A percentile compares a stretch with the other conserved stretches of the same genome.
These are phyloP conservation scores for Microcebus lehilahytsara DNA, from an alignment of 2,113 vertebrate species.

Conservation along the genomic window DNA sequence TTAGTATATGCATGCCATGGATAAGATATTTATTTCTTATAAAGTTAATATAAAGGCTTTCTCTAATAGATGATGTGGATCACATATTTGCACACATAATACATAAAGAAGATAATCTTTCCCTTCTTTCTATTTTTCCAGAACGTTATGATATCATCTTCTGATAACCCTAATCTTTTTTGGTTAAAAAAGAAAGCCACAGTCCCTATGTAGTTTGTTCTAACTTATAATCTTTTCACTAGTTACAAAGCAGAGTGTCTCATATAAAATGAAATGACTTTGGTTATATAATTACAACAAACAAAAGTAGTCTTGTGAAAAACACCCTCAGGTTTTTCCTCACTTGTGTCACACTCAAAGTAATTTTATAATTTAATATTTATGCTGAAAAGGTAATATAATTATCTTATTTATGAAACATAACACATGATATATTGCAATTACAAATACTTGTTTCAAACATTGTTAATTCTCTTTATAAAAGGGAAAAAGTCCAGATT, in stretches of 20 bases:
- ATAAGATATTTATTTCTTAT: not conserved
- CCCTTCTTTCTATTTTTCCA: not conserved
- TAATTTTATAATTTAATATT: conserved; percentile 26
- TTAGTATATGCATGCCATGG: not conserved
- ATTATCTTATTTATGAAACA: not conserved
- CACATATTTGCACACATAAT: not conserved
- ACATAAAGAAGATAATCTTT: not conserved
- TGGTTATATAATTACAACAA: not conserved
- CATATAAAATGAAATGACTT: not conserved
- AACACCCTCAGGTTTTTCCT: not conserved
- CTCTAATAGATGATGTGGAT: not conserved
- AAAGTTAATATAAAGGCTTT: conserved; percentile 1
- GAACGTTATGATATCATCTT: not conserved
- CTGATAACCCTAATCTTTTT: not conserved
- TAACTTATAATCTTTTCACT: conserved; percentile 16
- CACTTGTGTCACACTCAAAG: not conserved
- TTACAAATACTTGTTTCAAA: conserved; percentile 6
- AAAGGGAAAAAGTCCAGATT: not conserved
- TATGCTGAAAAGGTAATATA: not conserved
- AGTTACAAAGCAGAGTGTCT: conserved; percentile 15
- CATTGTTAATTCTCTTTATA: not conserved
- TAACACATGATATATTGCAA: not conserved
- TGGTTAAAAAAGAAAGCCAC: not conserved
- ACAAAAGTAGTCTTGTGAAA: not conserved
- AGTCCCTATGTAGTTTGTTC: not conserved